Percentiles rank a stretch among this genome's conserved stretches.
Conservation (phyloP, 2,113 vertebrate genomes). For the Crotophaga sulcirostris region DNA sequence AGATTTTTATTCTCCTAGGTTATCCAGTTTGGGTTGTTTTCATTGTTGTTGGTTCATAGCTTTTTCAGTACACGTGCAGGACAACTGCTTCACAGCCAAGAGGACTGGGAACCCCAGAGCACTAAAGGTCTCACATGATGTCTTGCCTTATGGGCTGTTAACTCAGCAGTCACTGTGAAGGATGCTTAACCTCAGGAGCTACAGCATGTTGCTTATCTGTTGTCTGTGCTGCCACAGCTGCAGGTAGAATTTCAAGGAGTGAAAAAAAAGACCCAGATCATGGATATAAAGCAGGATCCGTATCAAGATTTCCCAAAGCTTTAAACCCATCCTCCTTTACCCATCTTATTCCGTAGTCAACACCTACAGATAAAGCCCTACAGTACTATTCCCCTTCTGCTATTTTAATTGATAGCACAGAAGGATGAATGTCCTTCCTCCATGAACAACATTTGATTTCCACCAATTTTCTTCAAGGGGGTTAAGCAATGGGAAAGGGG, state of each 20-base stretch:
- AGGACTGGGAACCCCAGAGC: not conserved
- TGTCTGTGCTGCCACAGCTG: not conserved
- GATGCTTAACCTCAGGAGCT: not conserved
- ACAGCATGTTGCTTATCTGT: not conserved
- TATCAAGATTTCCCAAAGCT: not conserved
- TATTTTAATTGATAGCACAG: not conserved
- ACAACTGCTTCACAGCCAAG: not conserved
- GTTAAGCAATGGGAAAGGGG: not conserved
- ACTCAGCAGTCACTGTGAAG: not conserved
- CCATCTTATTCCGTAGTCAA: not conserved
- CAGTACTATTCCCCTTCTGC: not conserved
- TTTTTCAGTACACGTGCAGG: not conserved
- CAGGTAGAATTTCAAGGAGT: not conserved
- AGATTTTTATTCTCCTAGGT: not conserved
- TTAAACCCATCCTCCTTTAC: not conserved
- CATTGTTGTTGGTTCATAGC: not conserved
- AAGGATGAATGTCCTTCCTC: not conserved
- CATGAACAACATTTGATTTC: not conserved
- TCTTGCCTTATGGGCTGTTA: not conserved
- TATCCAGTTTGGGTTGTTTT: not conserved
- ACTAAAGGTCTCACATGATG: not conserved
- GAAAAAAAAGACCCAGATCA: not conserved
- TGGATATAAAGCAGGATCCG: not conserved
- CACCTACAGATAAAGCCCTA: not conserved
- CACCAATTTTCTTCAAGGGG: not conserved